Percentiles rank a stretch among this genome's conserved stretches.
Evolutionary conservation across 2,797 vertebrate species (phyloP).

Genomic region (Podargus strigoides): DNA sequence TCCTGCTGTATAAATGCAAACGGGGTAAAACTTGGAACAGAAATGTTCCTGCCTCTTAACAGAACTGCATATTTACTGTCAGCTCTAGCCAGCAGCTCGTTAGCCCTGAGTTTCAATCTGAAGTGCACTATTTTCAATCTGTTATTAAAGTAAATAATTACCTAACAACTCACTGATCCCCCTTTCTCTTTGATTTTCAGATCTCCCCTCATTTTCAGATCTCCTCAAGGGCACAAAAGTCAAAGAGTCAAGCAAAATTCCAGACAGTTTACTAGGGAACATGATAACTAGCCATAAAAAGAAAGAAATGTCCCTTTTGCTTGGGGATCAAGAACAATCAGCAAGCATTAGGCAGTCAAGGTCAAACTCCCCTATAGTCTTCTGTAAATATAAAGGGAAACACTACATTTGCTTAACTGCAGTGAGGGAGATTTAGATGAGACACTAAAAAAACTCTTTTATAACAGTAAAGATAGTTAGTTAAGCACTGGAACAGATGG

Average conservation of each 20-base stretch:
- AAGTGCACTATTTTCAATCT: neutral
- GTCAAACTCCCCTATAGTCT: constrained; percentile 26
- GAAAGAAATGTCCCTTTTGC: neutral
- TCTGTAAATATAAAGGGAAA: constrained; percentile 24
- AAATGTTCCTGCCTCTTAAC: neutral
- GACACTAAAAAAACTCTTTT: constrained; percentile 45
- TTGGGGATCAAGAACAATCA: neutral
- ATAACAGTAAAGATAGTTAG: constrained; percentile 47
- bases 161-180: neutral
- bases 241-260: neutral
- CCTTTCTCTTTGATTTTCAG: neutral
- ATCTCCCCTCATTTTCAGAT: neutral
- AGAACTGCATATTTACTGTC: neutral
- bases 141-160: too few relatives aligned
- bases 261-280: neutral
- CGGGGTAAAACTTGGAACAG: neutral
- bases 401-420: constrained; percentile 47
- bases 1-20: neutral
- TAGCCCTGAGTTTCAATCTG: neutral
- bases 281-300: neutral
- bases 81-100: neutral
- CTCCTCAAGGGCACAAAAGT: neutral
- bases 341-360: constrained; percentile 22
- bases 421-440: constrained; percentile 15
- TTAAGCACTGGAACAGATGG: constrained; percentile 64